Conservation (phyloP, 2,888 invertebrate species). For the Orchesellides sinensis region DNA sequence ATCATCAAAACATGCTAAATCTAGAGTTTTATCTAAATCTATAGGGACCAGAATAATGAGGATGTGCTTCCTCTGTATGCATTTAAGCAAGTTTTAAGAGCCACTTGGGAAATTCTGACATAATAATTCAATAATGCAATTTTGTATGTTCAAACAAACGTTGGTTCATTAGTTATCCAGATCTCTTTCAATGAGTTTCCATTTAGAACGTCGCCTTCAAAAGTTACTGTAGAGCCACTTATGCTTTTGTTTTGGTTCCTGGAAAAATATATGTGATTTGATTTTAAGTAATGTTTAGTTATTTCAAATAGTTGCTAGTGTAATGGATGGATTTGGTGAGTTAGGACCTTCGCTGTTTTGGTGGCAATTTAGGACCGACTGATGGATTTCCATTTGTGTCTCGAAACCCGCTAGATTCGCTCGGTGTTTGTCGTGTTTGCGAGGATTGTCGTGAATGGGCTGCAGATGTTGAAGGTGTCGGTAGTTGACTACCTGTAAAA, state of each 20-base stretch:
- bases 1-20: no score
- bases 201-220: slow-evolving; percentile 16
- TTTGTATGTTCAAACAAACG: slow-evolving; percentile 42
- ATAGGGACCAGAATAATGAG: slow-evolving; percentile 42
- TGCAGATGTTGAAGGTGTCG: slow-evolving; percentile 12
- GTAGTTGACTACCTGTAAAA: not conserved
- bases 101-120: slow-evolving; percentile 12
- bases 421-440: slow-evolving; percentile 28
- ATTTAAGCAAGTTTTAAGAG: no score
- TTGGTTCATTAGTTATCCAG: slow-evolving; percentile 60
- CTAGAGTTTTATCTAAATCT: no score
- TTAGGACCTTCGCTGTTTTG: slow-evolving; percentile 61
- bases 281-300: not conserved
- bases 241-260: slow-evolving; percentile 61
- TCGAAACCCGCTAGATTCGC: slow-evolving; percentile 28
- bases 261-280: not conserved
- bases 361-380: slow-evolving; percentile 67
- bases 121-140: not conserved
- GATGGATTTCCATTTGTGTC: slow-evolving; percentile 53
- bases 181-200: slow-evolving; percentile 34
- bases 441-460: slow-evolving; percentile 31
- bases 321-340: not conserved
- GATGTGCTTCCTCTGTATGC: not conserved
- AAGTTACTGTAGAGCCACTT: slow-evolving; percentile 25
- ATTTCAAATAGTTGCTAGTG: not conserved